phyloP scores from a whole-genome alignment of 2,888 invertebrate species.

The Melinopterus prodromus region DNA sequence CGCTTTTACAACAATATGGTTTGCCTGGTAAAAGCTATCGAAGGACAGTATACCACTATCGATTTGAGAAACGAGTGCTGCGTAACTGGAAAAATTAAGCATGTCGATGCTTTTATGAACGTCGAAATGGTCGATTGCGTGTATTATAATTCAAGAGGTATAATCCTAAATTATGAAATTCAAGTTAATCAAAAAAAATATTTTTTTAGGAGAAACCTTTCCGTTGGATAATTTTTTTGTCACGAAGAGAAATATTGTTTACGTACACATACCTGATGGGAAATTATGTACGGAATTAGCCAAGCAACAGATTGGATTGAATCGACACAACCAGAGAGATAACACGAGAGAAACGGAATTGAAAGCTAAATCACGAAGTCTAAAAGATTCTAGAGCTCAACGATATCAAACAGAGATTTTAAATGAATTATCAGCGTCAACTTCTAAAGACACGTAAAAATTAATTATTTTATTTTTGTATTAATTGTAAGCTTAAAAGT shows the following conservation, averaged over 20 bases:
- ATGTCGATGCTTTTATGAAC: slow-evolving; percentile 76
- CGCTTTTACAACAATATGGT: slow-evolving; percentile 39
- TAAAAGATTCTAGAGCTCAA: slow-evolving; percentile 36
- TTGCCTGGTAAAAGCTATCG: slow-evolving; percentile 69
- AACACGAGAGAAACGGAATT: background rate
- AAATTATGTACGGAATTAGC: slow-evolving; percentile 17
- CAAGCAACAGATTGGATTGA: slow-evolving; percentile 7
- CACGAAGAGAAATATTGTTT: slow-evolving; percentile 71
- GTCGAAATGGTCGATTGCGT: slow-evolving; percentile 69
- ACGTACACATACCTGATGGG: slow-evolving; percentile 71
- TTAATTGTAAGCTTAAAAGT: background rate
- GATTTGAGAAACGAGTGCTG: slow-evolving; percentile 74
- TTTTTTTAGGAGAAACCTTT: slow-evolving; percentile 60
- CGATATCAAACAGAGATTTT: slow-evolving; percentile 36
- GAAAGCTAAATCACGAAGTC: slow-evolving; percentile 30
- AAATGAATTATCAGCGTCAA: slow-evolving; percentile 8
- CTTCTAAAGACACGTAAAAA: slow-evolving; percentile 5
- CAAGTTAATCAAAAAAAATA: slow-evolving; percentile 10
- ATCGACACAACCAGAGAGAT: background rate
- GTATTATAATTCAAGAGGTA: slow-evolving; percentile 69
- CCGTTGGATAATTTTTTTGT: slow-evolving; percentile 71
- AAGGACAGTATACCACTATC: slow-evolving; percentile 68
- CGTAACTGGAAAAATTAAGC: slow-evolving; percentile 67
- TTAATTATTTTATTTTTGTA: background rate
- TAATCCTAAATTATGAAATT: slow-evolving; percentile 16